These are phyloP conservation scores for Xanthorhoe designata DNA, from an alignment of 2,888 invertebrate genomes.

Conservation along the genomic window DNA sequence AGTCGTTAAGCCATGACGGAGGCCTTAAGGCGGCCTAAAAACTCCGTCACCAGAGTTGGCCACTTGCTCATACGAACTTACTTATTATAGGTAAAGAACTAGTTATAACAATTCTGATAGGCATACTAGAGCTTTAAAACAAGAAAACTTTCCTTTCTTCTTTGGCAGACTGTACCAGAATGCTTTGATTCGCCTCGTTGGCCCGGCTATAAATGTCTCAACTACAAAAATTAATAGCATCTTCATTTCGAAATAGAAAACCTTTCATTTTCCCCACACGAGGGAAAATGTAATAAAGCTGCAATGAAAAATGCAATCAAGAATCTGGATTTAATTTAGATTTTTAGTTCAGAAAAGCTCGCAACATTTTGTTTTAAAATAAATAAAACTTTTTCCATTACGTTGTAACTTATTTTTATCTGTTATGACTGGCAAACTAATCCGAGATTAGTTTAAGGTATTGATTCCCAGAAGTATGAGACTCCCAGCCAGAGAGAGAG, in stretches of 20 bases:
- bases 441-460: neutral
- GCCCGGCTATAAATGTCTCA: conserved; percentile 1
- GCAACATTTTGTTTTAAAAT: neutral
- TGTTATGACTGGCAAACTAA: neutral
- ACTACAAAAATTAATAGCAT: conserved; percentile 6
- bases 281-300: conserved; percentile 12
- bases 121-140: no score
- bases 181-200: neutral
- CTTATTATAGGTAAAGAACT: no score
- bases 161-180: neutral
- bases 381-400: conserved; percentile 8
- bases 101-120: no score
- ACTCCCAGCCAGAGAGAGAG: neutral
- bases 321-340: conserved; percentile 12
- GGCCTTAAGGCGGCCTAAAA: no score
- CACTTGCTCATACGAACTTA: no score
- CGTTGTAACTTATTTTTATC: conserved; percentile 7
- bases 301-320: conserved; percentile 25
- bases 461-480: neutral
- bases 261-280: conserved; percentile 13
- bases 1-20: no score
- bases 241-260: conserved; percentile 15
- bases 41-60: no score
- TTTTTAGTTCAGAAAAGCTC: conserved; percentile 17
- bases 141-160: no score